Evolutionary conservation across 2,797 vertebrate species (phyloP).

Genomic region (Cossypha dichroa): DNA sequence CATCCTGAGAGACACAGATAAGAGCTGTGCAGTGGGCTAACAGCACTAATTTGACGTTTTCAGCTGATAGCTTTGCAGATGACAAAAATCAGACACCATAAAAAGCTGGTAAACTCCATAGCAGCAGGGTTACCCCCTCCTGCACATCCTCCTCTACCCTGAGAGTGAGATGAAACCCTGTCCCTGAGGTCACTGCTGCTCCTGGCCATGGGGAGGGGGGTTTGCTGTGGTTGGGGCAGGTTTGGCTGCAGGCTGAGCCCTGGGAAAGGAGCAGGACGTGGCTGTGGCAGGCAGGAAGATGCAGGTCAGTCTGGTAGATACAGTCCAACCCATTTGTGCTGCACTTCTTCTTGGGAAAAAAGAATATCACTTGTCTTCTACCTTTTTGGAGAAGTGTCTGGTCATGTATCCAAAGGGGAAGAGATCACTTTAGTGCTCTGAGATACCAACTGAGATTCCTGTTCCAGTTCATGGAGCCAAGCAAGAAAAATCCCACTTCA

Average conservation of each 20-base stretch:
- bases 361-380: fast-evolving
- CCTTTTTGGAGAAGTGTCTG: background rate
- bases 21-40: conserved; percentile 61
- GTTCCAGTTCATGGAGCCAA: background rate
- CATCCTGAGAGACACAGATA: conserved; percentile 75
- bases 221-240: background rate
- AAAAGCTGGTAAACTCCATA: conserved; percentile 39
- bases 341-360: background rate
- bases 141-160: background rate
- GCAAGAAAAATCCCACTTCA: background rate
- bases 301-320: background rate
- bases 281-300: background rate
- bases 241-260: background rate
- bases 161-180: background rate
- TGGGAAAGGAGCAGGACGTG: background rate
- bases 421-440: background rate
- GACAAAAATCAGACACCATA: conserved; percentile 64
- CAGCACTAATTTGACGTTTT: conserved; percentile 64
- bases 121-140: conserved; percentile 7
- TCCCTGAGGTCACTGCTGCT: background rate
- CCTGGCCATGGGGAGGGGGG: background rate
- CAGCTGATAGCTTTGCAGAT: conserved; percentile 66
- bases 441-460: background rate
- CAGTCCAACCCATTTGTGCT: too few relatives aligned
- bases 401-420: background rate